These are phyloP conservation scores for Pachyuromys duprasi DNA, from an alignment of 2,797 vertebrate genomes.

Conservation along the genomic window DNA sequence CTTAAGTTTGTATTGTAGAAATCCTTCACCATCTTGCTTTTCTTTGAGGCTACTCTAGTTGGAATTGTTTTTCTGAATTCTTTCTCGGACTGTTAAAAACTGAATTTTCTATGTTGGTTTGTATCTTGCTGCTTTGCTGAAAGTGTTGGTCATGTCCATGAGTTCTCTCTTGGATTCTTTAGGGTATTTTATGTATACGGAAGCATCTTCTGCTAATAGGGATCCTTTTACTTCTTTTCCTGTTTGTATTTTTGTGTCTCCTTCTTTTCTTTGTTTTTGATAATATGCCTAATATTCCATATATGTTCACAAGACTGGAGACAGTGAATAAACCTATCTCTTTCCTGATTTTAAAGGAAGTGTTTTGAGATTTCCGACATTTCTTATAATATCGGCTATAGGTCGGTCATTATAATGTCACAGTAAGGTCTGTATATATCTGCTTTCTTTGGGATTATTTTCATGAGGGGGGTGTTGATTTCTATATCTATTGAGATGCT, in stretches of 20 bases:
- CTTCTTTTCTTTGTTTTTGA: too few species aligned
- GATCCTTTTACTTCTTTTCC: neutral
- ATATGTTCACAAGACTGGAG: too few species aligned
- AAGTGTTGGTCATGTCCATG: neutral
- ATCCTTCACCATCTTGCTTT: neutral
- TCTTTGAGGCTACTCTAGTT: neutral
- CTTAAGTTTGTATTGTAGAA: neutral
- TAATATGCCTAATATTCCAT: too few species aligned
- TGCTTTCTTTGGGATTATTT: neutral
- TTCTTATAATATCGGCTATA: neutral
- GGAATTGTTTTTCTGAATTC: neutral
- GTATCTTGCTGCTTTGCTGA: neutral
- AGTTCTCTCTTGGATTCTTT: neutral
- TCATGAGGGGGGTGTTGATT: neutral
- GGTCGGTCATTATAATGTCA: neutral
- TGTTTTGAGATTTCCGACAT: neutral
- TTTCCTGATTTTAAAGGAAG: neutral
- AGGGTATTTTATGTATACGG: neutral
- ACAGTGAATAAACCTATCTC: too few species aligned
- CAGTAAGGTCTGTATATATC: neutral
- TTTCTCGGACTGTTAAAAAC: neutral
- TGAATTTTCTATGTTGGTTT: neutral
- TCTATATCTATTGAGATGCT: neutral
- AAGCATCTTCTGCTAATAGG: neutral
- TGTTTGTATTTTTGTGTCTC: too few species aligned